Conservation (phyloP, 2,888 invertebrate genomes). For the Aporophyla nigra region DNA sequence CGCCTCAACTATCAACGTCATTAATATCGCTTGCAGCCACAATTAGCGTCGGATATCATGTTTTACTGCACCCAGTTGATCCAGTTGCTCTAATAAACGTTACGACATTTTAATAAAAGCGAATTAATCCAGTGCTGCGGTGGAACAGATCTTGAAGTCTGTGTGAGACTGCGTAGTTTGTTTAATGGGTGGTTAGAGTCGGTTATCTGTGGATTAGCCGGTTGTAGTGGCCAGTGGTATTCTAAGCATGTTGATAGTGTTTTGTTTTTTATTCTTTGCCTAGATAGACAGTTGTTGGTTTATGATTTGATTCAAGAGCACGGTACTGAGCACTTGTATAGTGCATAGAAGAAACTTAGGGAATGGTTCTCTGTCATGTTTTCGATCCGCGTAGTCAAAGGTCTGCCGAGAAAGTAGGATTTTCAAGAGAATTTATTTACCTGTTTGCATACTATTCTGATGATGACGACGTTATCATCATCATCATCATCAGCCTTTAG, state of each 20-base stretch:
- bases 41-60: constrained; percentile 64
- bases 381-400: not conserved
- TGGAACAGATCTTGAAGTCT: constrained; percentile 47
- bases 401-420: not conserved
- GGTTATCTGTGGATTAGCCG: constrained; percentile 17
- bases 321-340: not conserved
- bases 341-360: not conserved
- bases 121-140: constrained; percentile 51
- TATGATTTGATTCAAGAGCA: not conserved
- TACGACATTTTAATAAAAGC: constrained; percentile 62
- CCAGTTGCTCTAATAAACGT: constrained; percentile 55
- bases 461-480: too few species aligned
- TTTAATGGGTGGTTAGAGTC: constrained; percentile 2
- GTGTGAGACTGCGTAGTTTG: constrained; percentile 15
- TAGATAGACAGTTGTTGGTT: not conserved
- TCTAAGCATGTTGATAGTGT: constrained; percentile 1
- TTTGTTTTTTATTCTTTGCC: not conserved
- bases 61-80: constrained; percentile 53
- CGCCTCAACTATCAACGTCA: constrained; percentile 37
- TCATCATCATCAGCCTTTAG: too few species aligned
- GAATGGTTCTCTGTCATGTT: not conserved
- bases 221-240: not conserved
- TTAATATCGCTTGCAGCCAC: constrained; percentile 58
- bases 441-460: too few species aligned
- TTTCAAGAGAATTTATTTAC: too few species aligned